These are phyloP conservation scores for Gallinago media DNA, from an alignment of 2,113 vertebrate species.

Conservation along the genomic window DNA sequence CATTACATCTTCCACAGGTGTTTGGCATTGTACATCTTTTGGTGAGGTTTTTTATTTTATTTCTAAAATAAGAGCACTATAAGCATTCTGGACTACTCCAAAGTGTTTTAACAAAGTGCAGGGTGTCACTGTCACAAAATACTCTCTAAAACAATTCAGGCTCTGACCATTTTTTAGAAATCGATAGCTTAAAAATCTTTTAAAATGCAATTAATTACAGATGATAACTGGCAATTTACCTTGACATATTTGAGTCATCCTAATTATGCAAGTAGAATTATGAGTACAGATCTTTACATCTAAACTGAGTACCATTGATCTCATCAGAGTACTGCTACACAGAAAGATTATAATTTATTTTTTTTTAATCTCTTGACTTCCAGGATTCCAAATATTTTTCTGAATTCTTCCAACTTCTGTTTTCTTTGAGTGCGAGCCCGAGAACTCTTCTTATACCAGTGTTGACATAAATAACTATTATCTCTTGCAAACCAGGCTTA, in stretches of 20 bases:
- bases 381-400: background rate
- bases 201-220: background rate
- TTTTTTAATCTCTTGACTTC: background rate
- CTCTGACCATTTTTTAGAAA: background rate
- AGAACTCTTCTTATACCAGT: background rate
- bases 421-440: background rate
- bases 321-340: background rate
- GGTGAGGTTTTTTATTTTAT: background rate
- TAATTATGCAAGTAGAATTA: constrained; percentile 7
- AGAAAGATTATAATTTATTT: background rate
- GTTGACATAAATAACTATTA: background rate
- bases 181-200: background rate
- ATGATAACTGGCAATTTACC: background rate
- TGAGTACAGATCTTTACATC: background rate
- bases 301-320: background rate
- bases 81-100: background rate
- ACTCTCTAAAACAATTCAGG: background rate
- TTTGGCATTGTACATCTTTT: accelerated
- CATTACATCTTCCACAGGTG: accelerated
- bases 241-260: background rate
- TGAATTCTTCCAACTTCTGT: background rate
- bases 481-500: background rate
- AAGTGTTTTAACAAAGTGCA: background rate
- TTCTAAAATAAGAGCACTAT: background rate
- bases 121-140: background rate